Base-by-base conservation (phyloP, 2,888 invertebrate genomes). In the Eupithecia insigniata region DNA sequence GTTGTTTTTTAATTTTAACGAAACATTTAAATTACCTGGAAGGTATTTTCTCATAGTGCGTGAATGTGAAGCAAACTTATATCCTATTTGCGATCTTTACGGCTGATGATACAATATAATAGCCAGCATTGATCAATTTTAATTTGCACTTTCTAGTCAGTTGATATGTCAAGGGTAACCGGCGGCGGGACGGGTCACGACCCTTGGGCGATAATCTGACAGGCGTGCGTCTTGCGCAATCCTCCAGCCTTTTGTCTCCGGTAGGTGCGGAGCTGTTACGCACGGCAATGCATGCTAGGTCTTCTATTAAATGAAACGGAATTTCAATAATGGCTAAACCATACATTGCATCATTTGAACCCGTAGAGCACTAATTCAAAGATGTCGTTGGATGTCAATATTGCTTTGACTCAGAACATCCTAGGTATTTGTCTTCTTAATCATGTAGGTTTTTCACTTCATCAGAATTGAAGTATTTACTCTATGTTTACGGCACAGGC, bases 121-220 rank as follows among this genome's bases (percentile, higher is more conserved):
- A 55, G 61, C 39, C 22, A 30, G 39, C 62, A 26, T 64, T 55
- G 46, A 70, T 34, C 26, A 62, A n/a, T 67, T 69, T 67, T 46
- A 30, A 67, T 65, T 51, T 84, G 84, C 84, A 90, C 92, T 92
- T 92, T 92, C 92, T 91, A 91, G 84, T 83, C 75, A 80, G 82
- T 82, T 84, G 86, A 90, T 91, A 90, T 92, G 92, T 92, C 93
- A 93, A 93, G 93, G 93, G 85, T 90, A 85, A 79, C 89, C 73
- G 78, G 87, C 84, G 81, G 80, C 80, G 76, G 78, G 77, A 51
- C 84, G 80, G 84, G 87, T 87, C 90, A 88, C 87, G 89, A 78
- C 78, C 73, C 78, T 76, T 46, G 78, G 75, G 80, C 82, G 82
- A 83, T 86, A 84, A 85, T 84, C 84, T 81, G 77, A 78, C 79